phyloP scores from a whole-genome alignment of 2,797 vertebrate species.

The Carcharodon carcharias region DNA sequence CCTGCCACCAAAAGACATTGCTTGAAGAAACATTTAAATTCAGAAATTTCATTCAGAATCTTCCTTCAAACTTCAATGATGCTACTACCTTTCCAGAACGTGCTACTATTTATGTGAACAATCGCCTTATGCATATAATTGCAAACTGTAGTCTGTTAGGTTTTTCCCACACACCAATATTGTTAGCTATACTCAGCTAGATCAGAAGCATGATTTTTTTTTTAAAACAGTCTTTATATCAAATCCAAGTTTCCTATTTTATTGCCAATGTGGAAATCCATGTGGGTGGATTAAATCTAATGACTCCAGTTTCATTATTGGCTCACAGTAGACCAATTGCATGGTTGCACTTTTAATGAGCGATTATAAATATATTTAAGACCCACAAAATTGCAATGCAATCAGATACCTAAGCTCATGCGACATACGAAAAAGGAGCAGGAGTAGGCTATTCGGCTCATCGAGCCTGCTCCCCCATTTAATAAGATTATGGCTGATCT shows the following conservation, averaged over 20 bases:
- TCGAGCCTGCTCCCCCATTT: no score
- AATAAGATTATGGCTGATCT: no score
- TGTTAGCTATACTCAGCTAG: background rate
- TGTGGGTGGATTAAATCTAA: background rate
- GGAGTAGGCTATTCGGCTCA: no score
- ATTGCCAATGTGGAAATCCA: background rate
- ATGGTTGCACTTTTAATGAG: background rate
- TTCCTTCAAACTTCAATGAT: background rate
- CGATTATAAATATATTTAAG: background rate
- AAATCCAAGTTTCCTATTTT: background rate
- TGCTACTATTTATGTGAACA: background rate
- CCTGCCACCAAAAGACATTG: background rate
- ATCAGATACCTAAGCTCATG: background rate
- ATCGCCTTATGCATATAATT: background rate
- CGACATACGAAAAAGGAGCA: no score
- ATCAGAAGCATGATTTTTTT: background rate
- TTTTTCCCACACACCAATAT: background rate
- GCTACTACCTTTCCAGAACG: background rate
- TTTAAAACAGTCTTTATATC: background rate
- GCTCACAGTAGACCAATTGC: background rate
- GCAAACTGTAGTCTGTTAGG: background rate
- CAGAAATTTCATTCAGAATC: background rate
- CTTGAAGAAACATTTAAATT: background rate
- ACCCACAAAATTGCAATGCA: background rate
- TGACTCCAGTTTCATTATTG: background rate